Base-by-base conservation (phyloP, 2,113 vertebrate species). In the Rutilus rutilus region DNA sequence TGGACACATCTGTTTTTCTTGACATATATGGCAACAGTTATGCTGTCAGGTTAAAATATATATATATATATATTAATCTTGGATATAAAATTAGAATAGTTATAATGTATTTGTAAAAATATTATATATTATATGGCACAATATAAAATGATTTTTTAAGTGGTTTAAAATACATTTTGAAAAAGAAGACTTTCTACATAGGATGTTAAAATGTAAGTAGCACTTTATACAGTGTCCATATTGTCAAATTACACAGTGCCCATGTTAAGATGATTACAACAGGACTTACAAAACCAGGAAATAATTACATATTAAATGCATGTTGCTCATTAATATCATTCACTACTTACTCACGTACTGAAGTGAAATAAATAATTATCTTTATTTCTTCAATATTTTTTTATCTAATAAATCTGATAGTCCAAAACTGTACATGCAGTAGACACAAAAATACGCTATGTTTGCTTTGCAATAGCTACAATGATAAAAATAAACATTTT, bases 281-380 rank as follows among this genome's bases (percentile, higher is more conserved):
- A 65, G 62, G 27, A 8, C 30, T 67, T 19, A 21, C 17, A 67
- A 67, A 67, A 67, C 17, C 30, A 36, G 33, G 64, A 36, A 67
- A 36, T 19, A 19, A 67, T 67, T 67, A 67, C 30, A 67, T 19
- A 36, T 67, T 36, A 36, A 36, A 69, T 21, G 15, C 65, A 17
- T 69, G 30, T 69, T 67, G 64, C 64, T 33, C 27, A 67, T 65
- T 65, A 65, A 65, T 65, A 65, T 67, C 17, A 33, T 67, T 69
- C 64, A 33, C 15, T 36, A 8, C 30, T 69, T 36, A 69, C 30
- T 30, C 25, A 30, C 6, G 15, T 2, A 67, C 17, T 67, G 27
- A 67, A 36, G 30, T 69, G 65, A 19, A 33, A 33, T 36, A 36
- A 33, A 67, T 9, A 10, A 36, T 33, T 6, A 69, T 42, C 19